phyloP scores from a whole-genome alignment of 37 sponge, comb jelly and placozoan genomes.

The Beroe forskalii region DNA sequence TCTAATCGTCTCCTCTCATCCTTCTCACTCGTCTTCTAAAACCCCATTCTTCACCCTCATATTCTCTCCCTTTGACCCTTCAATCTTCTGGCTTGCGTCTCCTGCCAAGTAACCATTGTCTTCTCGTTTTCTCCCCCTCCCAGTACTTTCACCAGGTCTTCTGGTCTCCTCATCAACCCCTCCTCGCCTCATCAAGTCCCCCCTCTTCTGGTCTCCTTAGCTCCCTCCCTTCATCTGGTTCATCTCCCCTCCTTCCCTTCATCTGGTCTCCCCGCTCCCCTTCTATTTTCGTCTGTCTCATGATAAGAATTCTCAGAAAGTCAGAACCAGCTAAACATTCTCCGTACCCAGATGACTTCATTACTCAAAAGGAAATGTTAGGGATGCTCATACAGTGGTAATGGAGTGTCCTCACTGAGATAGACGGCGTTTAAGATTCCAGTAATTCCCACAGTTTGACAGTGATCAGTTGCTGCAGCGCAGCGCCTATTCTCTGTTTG shows the following conservation, averaged over 20 bases:
- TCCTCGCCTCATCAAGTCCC: not conserved
- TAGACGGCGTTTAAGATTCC: no score
- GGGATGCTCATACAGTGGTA: no score
- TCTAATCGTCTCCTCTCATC: not conserved
- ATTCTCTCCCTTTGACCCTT: not conserved
- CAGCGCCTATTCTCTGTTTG: no score
- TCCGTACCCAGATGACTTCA: no score
- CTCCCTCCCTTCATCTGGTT: not conserved
- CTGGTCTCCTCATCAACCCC: not conserved
- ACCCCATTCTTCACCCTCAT: not conserved
- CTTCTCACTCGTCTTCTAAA: not conserved
- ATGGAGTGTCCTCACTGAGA: no score
- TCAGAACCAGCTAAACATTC: no score
- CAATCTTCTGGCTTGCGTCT: no score
- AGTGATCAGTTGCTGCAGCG: no score
- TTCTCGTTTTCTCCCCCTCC: not conserved
- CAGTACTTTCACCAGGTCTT: not conserved
- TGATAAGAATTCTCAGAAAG: not conserved
- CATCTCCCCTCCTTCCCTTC: not conserved
- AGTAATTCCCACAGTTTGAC: no score
- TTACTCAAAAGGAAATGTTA: no score
- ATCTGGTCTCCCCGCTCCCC: not conserved
- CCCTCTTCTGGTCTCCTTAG: not conserved
- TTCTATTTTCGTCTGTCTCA: not conserved
- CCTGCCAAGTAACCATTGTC: no score